These are phyloP conservation scores for Plebejus anna DNA, from an alignment of 2,888 invertebrate species.

Conservation along the genomic window DNA sequence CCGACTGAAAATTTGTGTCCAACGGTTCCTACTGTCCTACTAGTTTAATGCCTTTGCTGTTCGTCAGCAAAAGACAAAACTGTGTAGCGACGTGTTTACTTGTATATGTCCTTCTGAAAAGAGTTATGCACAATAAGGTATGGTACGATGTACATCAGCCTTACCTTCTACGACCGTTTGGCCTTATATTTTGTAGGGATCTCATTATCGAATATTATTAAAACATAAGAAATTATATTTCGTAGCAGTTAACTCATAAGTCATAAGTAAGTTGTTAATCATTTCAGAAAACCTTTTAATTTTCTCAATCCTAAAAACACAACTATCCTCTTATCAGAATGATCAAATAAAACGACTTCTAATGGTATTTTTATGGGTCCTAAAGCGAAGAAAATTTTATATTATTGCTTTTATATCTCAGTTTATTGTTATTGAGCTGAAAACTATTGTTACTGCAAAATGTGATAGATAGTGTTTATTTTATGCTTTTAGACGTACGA, in stretches of 20 bases:
- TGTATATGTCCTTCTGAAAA: too few species aligned
- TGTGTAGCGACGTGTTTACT: background rate
- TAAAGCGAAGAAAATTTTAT: background rate
- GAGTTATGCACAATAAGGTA: too few species aligned
- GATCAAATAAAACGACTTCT: background rate
- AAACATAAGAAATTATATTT: background rate
- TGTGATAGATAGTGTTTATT: background rate
- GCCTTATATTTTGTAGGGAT: background rate
- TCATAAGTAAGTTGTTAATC: background rate
- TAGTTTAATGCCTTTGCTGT: conserved; percentile 31
- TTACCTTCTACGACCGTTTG: background rate
- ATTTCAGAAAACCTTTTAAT: too few species aligned
- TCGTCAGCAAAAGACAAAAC: background rate
- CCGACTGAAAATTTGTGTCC: conserved; percentile 46
- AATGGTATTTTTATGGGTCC: background rate
- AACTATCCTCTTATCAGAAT: background rate
- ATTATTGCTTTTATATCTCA: background rate
- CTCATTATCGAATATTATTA: background rate
- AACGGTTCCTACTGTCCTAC: conserved; percentile 17
- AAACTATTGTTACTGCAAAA: background rate
- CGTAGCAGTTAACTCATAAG: background rate
- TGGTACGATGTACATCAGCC: too few species aligned
- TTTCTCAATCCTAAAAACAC: too few species aligned
- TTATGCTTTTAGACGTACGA: background rate
- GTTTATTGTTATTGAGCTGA: background rate